Conservation (phyloP, 2,113 vertebrate species). For the Passer montanus region DNA sequence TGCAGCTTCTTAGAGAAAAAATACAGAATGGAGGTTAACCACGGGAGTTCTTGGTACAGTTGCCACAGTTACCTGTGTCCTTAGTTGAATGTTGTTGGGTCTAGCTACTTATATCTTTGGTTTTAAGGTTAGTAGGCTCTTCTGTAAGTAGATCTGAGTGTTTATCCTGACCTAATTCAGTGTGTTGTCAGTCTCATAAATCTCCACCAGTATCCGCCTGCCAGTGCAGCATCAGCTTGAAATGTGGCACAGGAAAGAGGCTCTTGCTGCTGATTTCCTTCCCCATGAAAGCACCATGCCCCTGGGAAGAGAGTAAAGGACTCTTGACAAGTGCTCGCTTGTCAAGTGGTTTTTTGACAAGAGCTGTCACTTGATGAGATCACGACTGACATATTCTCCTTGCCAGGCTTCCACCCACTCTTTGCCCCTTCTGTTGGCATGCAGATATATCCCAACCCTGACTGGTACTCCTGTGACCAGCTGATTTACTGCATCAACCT, state of each 20-base stretch:
- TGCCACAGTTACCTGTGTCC: not conserved
- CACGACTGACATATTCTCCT: not conserved
- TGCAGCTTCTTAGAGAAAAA: not conserved
- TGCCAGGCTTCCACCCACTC: not conserved
- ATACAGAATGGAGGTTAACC: not conserved
- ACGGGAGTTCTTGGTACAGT: not conserved
- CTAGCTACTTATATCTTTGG: not conserved
- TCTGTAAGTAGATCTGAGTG: constrained; percentile 5
- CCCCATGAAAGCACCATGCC: not conserved
- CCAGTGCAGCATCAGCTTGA: not conserved
- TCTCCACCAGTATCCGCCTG: accelerated
- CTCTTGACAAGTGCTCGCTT: not conserved
- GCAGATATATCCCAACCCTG: not conserved
- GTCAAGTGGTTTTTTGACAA: not conserved
- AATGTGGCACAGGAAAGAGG: accelerated
- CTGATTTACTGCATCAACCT: not conserved
- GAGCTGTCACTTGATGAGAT: not conserved
- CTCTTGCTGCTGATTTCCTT: not conserved
- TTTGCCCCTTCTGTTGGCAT: not conserved
- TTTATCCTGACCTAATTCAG: constrained; percentile 27
- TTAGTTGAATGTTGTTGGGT: not conserved
- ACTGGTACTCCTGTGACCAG: not conserved
- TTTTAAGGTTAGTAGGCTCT: constrained; percentile 26
- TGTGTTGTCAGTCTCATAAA: not conserved
- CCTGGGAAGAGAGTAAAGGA: not conserved